These are phyloP conservation scores for Melanaphis sacchari DNA, from an alignment of 1,140 invertebrate genomes.

Conservation along the genomic window DNA sequence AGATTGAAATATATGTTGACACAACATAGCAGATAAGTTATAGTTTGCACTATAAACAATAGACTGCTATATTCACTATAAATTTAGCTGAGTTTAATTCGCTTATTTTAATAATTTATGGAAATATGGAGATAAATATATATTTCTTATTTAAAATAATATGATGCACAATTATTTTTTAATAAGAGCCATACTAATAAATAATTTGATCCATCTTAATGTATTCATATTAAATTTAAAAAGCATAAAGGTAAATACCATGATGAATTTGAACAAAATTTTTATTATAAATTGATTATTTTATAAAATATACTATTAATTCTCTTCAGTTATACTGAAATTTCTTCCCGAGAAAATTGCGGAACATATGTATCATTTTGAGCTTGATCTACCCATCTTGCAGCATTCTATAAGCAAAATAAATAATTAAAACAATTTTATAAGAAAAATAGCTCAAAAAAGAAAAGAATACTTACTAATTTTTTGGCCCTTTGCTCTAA, in stretches of 20 bases:
- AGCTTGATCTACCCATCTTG: conserved; percentile 36
- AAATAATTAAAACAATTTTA: not conserved
- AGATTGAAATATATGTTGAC: no score
- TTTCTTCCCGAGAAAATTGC: conserved; percentile 13
- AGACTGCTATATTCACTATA: no score
- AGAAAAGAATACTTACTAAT: conserved; percentile 67
- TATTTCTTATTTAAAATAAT: no score
- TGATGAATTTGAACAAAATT: not conserved
- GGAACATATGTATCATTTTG: conserved; percentile 37
- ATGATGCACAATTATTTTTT: no score
- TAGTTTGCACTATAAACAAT: no score
- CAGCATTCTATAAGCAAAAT: conserved; percentile 39
- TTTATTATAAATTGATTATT: not conserved
- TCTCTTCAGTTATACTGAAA: not conserved
- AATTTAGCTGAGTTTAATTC: no score
- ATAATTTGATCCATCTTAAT: not conserved
- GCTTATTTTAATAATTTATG: no score
- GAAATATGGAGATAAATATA: no score
- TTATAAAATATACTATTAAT: not conserved
- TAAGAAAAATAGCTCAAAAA: not conserved
- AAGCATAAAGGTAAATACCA: not conserved
- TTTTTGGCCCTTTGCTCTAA: conserved; percentile 78
- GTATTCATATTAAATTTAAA: not conserved
- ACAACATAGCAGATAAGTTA: no score
- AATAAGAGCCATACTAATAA: not conserved